A percentile compares a stretch with the other conserved stretches of the same genome.
Evolutionary conservation across 2,888 invertebrate genomes (phyloP).

Genomic region (Thyatira batis): DNA sequence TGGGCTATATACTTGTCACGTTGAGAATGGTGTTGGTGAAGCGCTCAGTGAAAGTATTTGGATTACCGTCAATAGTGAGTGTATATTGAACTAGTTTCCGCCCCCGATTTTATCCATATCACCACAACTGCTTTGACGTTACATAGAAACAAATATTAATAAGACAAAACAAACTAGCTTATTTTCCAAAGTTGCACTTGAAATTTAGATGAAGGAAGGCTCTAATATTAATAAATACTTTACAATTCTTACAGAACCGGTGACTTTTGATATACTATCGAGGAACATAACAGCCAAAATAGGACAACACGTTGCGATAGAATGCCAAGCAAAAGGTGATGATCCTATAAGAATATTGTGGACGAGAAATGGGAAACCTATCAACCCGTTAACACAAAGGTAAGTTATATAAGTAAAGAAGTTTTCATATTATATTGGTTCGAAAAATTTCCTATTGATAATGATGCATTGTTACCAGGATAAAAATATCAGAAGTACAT

Average conservation of each 20-base stretch:
- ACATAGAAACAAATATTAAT: too few relatives aligned
- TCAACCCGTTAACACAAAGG: conserved; percentile 83
- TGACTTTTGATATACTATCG: conserved; percentile 87
- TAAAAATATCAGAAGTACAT: conserved; percentile 75
- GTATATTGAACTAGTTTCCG: too few relatives aligned
- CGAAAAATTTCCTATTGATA: conserved; percentile 1
- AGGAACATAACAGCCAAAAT: conserved; percentile 89
- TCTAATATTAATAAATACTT: too few relatives aligned
- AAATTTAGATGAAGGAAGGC: too few relatives aligned
- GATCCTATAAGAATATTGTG: conserved; percentile 91
- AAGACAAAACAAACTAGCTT: too few relatives aligned
- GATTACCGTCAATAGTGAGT: conserved; percentile 79
- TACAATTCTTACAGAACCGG: conserved; percentile 89
- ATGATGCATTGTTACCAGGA: conserved; percentile 37
- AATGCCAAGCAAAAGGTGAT: conserved; percentile 92
- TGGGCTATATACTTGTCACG: conserved; percentile 75
- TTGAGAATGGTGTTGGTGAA: conserved; percentile 79
- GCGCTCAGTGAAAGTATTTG: conserved; percentile 76
- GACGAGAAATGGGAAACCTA: conserved; percentile 88
- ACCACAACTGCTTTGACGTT: too few relatives aligned
- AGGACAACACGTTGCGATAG: conserved; percentile 88
- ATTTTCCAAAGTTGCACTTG: too few relatives aligned
- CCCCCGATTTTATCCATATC: too few relatives aligned
- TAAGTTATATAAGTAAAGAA: conserved; percentile 24
- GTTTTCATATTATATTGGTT: not conserved